Base-by-base conservation (phyloP, 1,140 invertebrate species). In the Polypedilum pembai region DNA sequence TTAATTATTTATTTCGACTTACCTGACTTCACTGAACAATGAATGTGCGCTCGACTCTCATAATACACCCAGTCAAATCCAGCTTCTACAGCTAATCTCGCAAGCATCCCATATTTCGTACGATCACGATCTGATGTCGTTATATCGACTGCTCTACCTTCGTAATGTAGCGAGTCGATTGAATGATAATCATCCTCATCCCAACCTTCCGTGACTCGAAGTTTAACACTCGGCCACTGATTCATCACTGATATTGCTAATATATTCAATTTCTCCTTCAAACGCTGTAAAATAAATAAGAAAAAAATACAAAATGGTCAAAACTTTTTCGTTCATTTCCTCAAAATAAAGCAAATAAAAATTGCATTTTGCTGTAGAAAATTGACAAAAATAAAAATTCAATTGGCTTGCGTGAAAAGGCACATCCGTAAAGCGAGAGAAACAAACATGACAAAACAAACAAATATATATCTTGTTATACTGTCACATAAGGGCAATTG, bases 21-120 rank as follows among this genome's bases (percentile, higher is more conserved):
- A 99, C 96, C 96, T 88, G 95, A 96, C 85, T 96, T 97, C 73
- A 98, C 95, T 40, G 95, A 98, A 83, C 95, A 97, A 83, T 99
- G 96, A 79, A 99, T 96, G 80, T 98, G 94, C 15, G 92, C 90
- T 76, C 94, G 87, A 79, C 92, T 93, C 83, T 98, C 95, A 82
- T 98, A 98, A 84, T 94, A 96, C 20, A 99, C 96, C 96, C 95
- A 98, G 86, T 98, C 95, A 87, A 98, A 98, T 77, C 96, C 96
- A 10, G 96, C 95, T 83, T 98, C 94, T 21, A 97, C 93, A 0
- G 96, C 96, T n/a, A 98, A 86, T 45, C 96, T 85, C 0, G 96
- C 96, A 76, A 98, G 84, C 93, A 98, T 95, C 65, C 96, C 96
- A 82, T 96, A 94, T 84, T 98, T 98, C 79, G 92, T 89, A 45